These are phyloP conservation scores for Ischnura elegans DNA, from an alignment of 2,888 invertebrate genomes.

Conservation along the genomic window DNA sequence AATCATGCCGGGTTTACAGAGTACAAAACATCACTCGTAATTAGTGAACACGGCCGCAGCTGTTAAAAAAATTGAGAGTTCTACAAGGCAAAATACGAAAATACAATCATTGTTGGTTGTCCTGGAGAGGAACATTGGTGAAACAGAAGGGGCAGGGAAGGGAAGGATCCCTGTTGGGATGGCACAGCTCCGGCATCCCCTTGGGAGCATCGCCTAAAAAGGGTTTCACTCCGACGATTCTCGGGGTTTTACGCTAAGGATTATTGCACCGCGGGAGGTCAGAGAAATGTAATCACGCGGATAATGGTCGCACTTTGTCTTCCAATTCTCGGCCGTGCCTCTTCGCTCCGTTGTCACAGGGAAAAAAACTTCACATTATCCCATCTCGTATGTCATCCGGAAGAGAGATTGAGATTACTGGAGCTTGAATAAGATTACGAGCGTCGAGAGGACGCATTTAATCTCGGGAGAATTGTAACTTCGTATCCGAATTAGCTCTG, in stretches of 20 bases:
- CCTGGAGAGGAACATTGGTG: not conserved
- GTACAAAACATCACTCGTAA: no score
- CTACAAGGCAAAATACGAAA: no score
- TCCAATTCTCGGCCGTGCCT: not conserved
- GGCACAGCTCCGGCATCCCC: not conserved
- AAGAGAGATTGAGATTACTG: not conserved
- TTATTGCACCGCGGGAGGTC: not conserved
- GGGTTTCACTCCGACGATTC: not conserved
- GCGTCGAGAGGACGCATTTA: not conserved
- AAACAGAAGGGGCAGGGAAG: not conserved
- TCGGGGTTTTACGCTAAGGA: not conserved
- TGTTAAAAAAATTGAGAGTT: no score
- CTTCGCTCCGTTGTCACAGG: not conserved
- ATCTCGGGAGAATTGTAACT: not conserved
- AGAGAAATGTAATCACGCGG: constrained; percentile 23
- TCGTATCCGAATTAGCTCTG: not conserved
- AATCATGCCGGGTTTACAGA: no score
- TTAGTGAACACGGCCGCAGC: no score
- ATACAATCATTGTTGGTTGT: no score
- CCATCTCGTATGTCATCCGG: not conserved
- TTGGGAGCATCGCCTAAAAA: not conserved
- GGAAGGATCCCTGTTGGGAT: not conserved
- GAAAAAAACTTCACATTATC: no score
- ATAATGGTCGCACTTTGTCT: not conserved
- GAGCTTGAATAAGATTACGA: constrained; percentile 5